A percentile compares a stretch with the other conserved stretches of the same genome.
Evolutionary conservation across 2,888 invertebrate genomes (phyloP).

Genomic region (Yponomeuta evonymella): DNA sequence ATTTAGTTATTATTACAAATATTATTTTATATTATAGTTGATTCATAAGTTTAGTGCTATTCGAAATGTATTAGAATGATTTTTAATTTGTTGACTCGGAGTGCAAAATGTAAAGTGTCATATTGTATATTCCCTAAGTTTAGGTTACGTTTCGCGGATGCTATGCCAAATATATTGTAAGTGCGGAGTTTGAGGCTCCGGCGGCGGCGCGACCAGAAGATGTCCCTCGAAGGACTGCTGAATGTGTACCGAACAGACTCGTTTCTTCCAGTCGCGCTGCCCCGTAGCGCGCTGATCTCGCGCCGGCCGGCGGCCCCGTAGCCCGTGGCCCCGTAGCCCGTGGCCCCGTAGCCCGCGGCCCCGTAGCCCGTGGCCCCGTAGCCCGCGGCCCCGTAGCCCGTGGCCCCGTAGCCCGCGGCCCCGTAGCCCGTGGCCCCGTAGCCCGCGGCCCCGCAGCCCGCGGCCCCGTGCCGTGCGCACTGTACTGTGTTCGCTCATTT

Average conservation of each 20-base stretch:
- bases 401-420: no score
- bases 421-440: neutral
- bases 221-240: neutral
- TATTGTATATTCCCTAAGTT: slow-evolving; percentile 40
- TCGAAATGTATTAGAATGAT: slow-evolving; percentile 18
- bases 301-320: neutral
- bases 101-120: slow-evolving; percentile 27
- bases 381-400: no score
- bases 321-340: no score
- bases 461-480: neutral
- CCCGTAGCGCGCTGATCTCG: neutral
- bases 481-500: slow-evolving; percentile 16
- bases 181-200: neutral
- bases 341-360: no score
- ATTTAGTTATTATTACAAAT: slow-evolving; percentile 36
- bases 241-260: no score
- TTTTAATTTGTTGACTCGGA: slow-evolving; percentile 44
- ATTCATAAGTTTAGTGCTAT: slow-evolving; percentile 10
- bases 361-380: no score
- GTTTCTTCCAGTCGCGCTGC: neutral
- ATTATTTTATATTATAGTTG: slow-evolving; percentile 16
- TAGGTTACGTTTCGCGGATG: slow-evolving; percentile 27
- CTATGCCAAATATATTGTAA: slow-evolving; percentile 34
- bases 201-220: neutral
- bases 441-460: neutral